Conservation (phyloP, 2,888 invertebrate genomes). For the Brachypalpus laphriformis region DNA sequence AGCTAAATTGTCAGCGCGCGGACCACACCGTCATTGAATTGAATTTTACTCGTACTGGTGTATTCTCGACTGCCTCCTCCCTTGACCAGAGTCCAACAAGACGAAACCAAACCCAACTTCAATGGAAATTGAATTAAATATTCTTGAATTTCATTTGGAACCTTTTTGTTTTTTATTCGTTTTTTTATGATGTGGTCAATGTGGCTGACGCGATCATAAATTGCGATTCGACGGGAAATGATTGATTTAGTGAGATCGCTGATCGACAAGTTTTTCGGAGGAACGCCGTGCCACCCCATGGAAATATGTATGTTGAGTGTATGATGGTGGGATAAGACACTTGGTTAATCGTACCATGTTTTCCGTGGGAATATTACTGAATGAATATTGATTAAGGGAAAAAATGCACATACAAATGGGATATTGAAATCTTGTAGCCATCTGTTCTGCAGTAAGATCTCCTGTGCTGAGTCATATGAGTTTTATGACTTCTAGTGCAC, state of each 20-base stretch:
- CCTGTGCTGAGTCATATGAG: too few relatives aligned
- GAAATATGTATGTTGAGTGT: too few relatives aligned
- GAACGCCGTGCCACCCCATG: neutral
- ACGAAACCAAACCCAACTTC: slow-evolving; percentile 44
- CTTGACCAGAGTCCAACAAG: slow-evolving; percentile 21
- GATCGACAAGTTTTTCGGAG: slow-evolving; percentile 29
- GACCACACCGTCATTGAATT: slow-evolving; percentile 18
- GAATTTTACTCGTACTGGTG: neutral
- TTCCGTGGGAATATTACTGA: too few relatives aligned
- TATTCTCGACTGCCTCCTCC: neutral
- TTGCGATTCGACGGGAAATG: slow-evolving; percentile 42
- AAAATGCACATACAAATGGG: too few relatives aligned
- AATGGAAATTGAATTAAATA: slow-evolving; percentile 43
- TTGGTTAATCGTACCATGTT: too few relatives aligned
- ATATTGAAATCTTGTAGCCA: too few relatives aligned
- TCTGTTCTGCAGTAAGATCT: too few relatives aligned
- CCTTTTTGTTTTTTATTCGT: neutral
- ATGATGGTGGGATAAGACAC: neutral
- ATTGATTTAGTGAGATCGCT: slow-evolving; percentile 48
- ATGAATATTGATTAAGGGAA: too few relatives aligned
- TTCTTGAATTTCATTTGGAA: slow-evolving; percentile 41
- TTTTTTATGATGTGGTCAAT: neutral
- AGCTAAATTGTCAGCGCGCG: slow-evolving; percentile 31
- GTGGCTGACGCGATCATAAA: slow-evolving; percentile 38
- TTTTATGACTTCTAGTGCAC: too few relatives aligned